Conservation (phyloP, 2,888 invertebrate species). For the Arrhopalites spinosus region DNA sequence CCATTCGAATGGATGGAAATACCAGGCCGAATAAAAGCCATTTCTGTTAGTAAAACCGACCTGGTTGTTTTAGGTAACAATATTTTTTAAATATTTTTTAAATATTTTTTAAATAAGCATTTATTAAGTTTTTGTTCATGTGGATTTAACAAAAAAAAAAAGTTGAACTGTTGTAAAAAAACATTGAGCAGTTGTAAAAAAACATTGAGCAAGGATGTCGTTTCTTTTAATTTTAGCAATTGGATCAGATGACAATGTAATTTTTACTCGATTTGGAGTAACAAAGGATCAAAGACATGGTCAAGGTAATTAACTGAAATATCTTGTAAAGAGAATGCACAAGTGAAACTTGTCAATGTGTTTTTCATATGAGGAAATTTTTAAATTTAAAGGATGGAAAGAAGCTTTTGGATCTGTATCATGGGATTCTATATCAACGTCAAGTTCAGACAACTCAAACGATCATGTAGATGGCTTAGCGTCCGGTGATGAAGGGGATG, state of each 20-base stretch:
- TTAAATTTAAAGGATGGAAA: too few species aligned
- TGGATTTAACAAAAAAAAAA: not conserved
- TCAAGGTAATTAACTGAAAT: too few species aligned
- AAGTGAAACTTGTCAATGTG: too few species aligned
- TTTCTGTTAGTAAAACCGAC: conserved; percentile 51
- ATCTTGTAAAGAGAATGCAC: too few species aligned
- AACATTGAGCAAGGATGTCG: not conserved
- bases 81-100: not conserved
- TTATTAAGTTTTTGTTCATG: not conserved
- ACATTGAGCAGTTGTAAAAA: too few species aligned
- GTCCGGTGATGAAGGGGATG: conserved; percentile 6
- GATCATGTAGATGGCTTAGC: conserved; percentile 43
- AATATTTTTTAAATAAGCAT: not conserved
- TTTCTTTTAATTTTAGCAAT: conserved; percentile 38
- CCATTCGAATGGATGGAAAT: conserved; percentile 53
- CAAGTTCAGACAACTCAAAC: conserved; percentile 38
- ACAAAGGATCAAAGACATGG: conserved; percentile 49
- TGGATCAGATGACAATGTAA: conserved; percentile 44
- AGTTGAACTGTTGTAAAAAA: too few species aligned
- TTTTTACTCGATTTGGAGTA: conserved; percentile 46
- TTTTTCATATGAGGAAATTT: too few species aligned
- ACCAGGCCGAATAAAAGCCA: conserved; percentile 50
- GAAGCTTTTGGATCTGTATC: conserved; percentile 42
- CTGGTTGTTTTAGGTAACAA: conserved; percentile 40
- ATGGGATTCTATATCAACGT: conserved; percentile 47